Conservation (phyloP, 2,888 invertebrate genomes). For the Nomada ferruginata region DNA sequence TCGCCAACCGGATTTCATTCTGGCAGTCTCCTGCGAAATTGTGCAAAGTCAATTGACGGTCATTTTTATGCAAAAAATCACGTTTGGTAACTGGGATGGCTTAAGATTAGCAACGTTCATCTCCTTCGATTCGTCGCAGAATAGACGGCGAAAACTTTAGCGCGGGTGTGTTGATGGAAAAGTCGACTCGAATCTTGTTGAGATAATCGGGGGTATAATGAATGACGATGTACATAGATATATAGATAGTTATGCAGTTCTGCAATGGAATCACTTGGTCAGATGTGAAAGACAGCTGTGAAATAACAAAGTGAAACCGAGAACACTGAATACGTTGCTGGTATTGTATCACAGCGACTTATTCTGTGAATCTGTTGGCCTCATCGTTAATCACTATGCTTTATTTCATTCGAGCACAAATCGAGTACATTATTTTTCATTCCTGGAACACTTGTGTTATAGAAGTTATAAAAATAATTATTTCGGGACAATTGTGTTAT, state of each 20-base stretch:
- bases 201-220: background rate
- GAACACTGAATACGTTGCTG: conserved; percentile 13
- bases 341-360: background rate
- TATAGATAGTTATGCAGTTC: background rate
- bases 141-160: no score
- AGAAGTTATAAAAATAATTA: no score
- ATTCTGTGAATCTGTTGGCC: background rate
- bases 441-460: no score
- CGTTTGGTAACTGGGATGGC: no score
- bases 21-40: conserved; percentile 26
- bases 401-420: background rate
- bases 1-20: conserved; percentile 44
- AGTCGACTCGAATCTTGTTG: background rate
- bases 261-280: conserved; percentile 22
- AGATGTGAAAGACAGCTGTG: background rate
- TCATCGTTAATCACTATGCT: background rate
- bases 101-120: background rate
- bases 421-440: no score
- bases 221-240: background rate
- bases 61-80: background rate
- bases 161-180: no score
- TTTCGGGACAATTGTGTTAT: no score
- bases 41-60: background rate
- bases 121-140: no score
- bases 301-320: conserved; percentile 15